phyloP scores from a whole-genome alignment of 1,140 invertebrate species.

The Popillia japonica region DNA sequence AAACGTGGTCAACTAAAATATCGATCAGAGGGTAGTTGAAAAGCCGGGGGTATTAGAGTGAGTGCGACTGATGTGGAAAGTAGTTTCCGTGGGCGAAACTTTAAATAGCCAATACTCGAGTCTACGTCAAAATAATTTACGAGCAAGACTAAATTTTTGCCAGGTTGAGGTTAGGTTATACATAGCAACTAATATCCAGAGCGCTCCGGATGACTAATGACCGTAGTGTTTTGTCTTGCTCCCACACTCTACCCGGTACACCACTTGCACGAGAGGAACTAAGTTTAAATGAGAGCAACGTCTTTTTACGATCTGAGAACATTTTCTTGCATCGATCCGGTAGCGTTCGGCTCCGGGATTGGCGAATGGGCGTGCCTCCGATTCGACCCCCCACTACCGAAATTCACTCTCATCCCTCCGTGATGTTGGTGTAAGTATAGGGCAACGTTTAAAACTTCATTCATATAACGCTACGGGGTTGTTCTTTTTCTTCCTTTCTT shows the following conservation, averaged over 20 bases:
- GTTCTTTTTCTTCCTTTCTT: constrained; percentile 16
- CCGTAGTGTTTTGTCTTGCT: constrained; percentile 58
- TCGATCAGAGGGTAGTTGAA: constrained; percentile 40
- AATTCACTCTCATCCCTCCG: constrained; percentile 50
- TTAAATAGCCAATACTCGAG: constrained; percentile 53
- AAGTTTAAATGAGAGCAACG: constrained; percentile 59
- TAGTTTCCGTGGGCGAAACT: constrained; percentile 50
- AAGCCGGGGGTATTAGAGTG: background rate
- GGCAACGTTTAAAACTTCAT: constrained; percentile 54
- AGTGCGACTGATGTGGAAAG: constrained; percentile 43
- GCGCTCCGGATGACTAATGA: constrained; percentile 60
- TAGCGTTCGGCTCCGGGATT: constrained; percentile 48
- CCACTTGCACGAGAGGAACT: constrained; percentile 39
- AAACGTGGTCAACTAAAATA: constrained; percentile 47
- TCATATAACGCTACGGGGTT: constrained; percentile 47
- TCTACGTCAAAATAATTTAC: constrained; percentile 60
- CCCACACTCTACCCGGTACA: constrained; percentile 45
- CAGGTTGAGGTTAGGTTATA: constrained; percentile 57
- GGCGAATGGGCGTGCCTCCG: constrained; percentile 54
- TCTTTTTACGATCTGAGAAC: constrained; percentile 61
- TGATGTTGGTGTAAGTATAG: constrained; percentile 44
- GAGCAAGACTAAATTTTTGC: constrained; percentile 58
- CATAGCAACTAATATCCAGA: constrained; percentile 58
- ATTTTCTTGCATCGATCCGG: constrained; percentile 60
- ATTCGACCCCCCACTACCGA: constrained; percentile 33